A percentile compares a stretch with the other conserved stretches of the same genome.
Evolutionary conservation across 2,888 invertebrate species (phyloP).

Genomic region (Drosophila villosipedis): DNA sequence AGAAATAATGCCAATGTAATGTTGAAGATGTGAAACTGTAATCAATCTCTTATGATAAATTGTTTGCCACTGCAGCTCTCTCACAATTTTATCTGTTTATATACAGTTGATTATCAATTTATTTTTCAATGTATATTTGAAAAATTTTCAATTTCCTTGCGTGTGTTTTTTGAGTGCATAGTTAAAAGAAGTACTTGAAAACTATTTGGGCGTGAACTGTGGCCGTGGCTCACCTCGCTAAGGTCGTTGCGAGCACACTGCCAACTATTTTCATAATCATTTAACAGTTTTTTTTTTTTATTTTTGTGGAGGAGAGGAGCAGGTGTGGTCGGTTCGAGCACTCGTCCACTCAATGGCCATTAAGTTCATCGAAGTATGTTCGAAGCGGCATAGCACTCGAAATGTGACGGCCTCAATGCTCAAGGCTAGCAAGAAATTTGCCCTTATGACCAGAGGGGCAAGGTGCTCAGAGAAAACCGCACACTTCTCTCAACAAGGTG

Average conservation of each 20-base stretch:
- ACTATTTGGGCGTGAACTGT: slow-evolving; percentile 72
- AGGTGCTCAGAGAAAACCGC: slow-evolving; percentile 53
- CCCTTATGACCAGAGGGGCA: slow-evolving; percentile 39
- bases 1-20: background rate
- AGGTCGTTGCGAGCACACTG: slow-evolving; percentile 63
- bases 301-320: slow-evolving; percentile 33
- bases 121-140: background rate
- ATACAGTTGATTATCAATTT: background rate
- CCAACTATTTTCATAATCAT: slow-evolving; percentile 78
- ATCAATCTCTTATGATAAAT: background rate
- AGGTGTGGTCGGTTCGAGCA: slow-evolving; percentile 13
- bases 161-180: slow-evolving; percentile 17
- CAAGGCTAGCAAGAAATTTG: slow-evolving; percentile 40
- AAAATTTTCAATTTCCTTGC: slow-evolving; percentile 5
- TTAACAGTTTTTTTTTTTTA: slow-evolving; percentile 52
- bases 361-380: slow-evolving; percentile 78
- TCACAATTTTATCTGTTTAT: background rate
- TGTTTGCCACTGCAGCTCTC: background rate
- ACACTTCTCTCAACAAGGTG: slow-evolving; percentile 74
- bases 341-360: slow-evolving; percentile 70
- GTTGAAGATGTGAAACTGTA: background rate
- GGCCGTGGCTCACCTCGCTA: slow-evolving; percentile 49
- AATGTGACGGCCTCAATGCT: slow-evolving; percentile 37
- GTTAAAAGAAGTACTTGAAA: slow-evolving; percentile 51
- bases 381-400: slow-evolving; percentile 62